These are phyloP conservation scores for Anoplius nigerrimus DNA, from an alignment of 2,888 invertebrate genomes.

Conservation along the genomic window DNA sequence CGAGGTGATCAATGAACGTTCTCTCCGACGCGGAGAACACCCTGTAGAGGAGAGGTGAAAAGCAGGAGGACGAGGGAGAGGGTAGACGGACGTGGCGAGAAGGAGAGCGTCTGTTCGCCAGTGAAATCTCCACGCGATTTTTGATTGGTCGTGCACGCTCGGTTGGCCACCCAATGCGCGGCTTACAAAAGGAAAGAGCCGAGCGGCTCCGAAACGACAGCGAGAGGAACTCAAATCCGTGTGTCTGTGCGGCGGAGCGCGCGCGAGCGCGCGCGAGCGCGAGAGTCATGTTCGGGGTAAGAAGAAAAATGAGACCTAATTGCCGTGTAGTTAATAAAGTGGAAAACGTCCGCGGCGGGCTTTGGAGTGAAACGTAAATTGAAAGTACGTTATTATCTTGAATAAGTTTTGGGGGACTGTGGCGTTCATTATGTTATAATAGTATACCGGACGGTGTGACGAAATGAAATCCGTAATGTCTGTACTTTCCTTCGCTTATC, in stretches of 20 bases:
- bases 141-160: conserved; percentile 42
- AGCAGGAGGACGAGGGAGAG: conserved; percentile 2
- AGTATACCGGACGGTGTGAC: too few species aligned
- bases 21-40: not conserved
- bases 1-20: too few species aligned
- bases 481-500: too few species aligned
- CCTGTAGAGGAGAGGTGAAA: not conserved
- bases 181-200: conserved; percentile 41
- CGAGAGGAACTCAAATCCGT: conserved; percentile 25
- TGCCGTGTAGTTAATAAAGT: too few species aligned
- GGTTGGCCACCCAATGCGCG: conserved; percentile 51
- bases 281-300: not conserved
- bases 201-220: conserved; percentile 34
- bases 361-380: too few species aligned
- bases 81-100: conserved; percentile 5
- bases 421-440: too few species aligned
- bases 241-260: not conserved
- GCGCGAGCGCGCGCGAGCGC: not conserved
- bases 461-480: too few species aligned
- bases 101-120: conserved; percentile 18
- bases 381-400: too few species aligned
- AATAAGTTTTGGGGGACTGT: too few species aligned
- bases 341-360: too few species aligned
- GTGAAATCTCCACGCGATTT: conserved; percentile 49
- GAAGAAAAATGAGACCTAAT: not conserved